phyloP scores from a whole-genome alignment of 2,888 invertebrate species.

The Creontiades dilutus region DNA sequence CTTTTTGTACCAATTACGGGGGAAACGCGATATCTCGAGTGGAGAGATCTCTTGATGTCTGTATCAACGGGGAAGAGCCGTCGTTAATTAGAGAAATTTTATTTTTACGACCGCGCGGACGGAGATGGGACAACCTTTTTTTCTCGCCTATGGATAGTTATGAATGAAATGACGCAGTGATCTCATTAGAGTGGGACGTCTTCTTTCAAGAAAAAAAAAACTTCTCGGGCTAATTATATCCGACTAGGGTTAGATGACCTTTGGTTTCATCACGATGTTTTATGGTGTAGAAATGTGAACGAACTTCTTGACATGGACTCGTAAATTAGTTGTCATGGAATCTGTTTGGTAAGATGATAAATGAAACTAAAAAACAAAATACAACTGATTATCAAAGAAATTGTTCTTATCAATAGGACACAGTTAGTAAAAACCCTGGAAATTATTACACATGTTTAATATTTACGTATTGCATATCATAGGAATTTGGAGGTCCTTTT shows the following conservation, averaged over 20 bases:
- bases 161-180: background rate
- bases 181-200: slow-evolving; percentile 24
- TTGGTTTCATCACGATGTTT: slow-evolving; percentile 1
- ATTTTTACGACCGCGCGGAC: background rate
- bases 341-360: background rate
- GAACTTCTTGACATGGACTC: background rate
- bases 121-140: background rate
- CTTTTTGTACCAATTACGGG: slow-evolving; percentile 43
- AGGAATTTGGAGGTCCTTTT: too few species aligned
- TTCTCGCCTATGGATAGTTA: slow-evolving; percentile 45
- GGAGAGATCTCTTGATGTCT: slow-evolving; percentile 40
- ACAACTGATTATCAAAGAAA: too few species aligned
- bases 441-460: too few species aligned
- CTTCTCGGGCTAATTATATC: slow-evolving; percentile 9
- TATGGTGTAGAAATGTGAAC: background rate
- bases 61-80: background rate
- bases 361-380: too few species aligned
- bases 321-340: background rate
- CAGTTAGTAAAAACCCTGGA: too few species aligned
- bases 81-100: slow-evolving; percentile 18
- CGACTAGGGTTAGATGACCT: background rate
- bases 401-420: too few species aligned
- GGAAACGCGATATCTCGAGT: background rate
- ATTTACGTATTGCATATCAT: too few species aligned
- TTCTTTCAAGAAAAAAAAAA: slow-evolving; percentile 6